Conservation (phyloP, 2,797 vertebrate genomes). For the Psittacula echo region DNA sequence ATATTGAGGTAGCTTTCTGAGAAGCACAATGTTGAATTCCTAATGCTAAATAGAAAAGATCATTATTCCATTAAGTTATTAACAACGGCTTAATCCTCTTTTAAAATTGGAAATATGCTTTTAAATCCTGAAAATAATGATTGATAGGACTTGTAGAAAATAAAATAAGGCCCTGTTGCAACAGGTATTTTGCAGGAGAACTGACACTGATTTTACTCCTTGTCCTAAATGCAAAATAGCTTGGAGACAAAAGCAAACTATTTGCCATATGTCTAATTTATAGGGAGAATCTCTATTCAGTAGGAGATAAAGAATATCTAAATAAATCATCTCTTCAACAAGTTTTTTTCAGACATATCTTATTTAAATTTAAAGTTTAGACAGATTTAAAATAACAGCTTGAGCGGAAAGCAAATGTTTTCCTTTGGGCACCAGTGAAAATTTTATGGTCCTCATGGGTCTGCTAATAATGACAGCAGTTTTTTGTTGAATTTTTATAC, state of each 20-base stretch:
- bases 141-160: background rate
- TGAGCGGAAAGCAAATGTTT: conserved; percentile 16
- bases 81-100: background rate
- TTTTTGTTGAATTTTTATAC: background rate
- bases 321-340: conserved; percentile 44
- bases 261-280: conserved; percentile 18
- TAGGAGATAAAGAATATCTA: conserved; percentile 19
- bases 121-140: background rate
- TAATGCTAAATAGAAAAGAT: background rate
- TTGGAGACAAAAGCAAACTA: background rate
- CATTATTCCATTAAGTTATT: background rate
- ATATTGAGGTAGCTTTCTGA: background rate
- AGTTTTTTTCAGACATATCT: conserved; percentile 9
- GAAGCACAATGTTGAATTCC: background rate
- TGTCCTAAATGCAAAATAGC: conserved; percentile 41
- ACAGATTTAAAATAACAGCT: conserved; percentile 12
- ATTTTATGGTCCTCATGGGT: conserved; percentile 52
- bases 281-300: background rate
- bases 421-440: conserved; percentile 54
- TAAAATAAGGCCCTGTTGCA: background rate
- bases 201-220: background rate
- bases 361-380: conserved; percentile 55
- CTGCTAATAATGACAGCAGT: conserved; percentile 56
- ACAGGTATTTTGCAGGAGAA: conserved; percentile 18
- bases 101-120: background rate